phyloP scores from a whole-genome alignment of 2,797 vertebrate genomes.

The Hypotaenidia okinawae region DNA sequence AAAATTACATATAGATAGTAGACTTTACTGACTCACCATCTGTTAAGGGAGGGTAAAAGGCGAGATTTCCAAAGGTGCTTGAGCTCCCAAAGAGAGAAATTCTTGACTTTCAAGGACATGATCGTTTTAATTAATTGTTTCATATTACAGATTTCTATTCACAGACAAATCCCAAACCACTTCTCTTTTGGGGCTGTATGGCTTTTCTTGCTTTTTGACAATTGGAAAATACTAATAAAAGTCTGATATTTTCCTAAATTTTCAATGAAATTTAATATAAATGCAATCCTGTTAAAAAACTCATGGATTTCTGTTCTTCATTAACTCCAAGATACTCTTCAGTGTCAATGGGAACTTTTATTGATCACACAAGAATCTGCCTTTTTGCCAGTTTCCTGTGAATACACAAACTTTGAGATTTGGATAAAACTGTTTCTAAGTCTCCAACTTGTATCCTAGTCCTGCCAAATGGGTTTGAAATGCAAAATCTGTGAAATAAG shows the following conservation, averaged over 20 bases:
- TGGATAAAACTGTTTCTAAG: not conserved
- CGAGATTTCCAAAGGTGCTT: not conserved
- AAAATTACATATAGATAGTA: not conserved
- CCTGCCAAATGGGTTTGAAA: not conserved
- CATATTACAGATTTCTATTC: not conserved
- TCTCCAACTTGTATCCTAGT: not conserved
- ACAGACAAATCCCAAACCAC: not conserved
- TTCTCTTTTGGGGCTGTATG: not conserved
- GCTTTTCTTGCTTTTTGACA: not conserved
- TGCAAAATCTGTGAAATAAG: not conserved
- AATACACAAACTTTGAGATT: not conserved
- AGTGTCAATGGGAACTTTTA: not conserved
- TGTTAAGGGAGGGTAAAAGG: not conserved
- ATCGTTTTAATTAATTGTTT: not conserved
- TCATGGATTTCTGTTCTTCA: not conserved
- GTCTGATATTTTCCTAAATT: not conserved
- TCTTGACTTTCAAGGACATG: not conserved
- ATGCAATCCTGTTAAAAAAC: not conserved
- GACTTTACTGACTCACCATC: not conserved
- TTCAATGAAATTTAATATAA: not conserved
- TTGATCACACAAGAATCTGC: not conserved
- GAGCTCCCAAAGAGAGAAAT: not conserved
- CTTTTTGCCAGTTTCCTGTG: not conserved
- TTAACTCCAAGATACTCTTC: not conserved
- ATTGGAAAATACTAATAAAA: not conserved